Percentiles rank a stretch among this genome's conserved stretches.
These are phyloP conservation scores for Brachypalpus laphriformis DNA, from an alignment of 2,888 invertebrate species.

Conservation along the genomic window DNA sequence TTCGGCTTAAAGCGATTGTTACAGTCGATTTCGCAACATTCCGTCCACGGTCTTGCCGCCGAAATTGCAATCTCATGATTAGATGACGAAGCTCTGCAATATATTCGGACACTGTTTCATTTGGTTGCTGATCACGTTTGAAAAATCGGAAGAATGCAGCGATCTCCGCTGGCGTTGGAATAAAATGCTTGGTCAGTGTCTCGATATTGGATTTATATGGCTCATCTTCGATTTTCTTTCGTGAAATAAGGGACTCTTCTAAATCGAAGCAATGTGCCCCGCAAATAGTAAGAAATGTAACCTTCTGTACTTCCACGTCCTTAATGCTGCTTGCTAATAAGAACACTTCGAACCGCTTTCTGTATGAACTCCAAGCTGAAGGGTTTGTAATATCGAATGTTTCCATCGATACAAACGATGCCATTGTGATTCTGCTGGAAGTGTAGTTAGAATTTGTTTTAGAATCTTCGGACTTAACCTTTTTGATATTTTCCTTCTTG, in stretches of 20 bases:
- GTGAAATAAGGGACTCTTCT: constrained; percentile 4
- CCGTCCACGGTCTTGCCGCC: background rate
- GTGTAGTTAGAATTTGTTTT: background rate
- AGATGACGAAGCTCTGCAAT: background rate
- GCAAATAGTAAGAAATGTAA: constrained; percentile 15
- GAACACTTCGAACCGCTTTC: constrained; percentile 20
- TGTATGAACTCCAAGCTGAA: constrained; percentile 14
- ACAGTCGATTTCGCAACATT: background rate
- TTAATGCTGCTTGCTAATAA: constrained; percentile 6
- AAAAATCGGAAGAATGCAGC: constrained; percentile 16
- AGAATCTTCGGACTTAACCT: background rate
- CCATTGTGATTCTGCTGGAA: background rate
- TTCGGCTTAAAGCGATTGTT: background rate
- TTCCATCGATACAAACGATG: background rate
- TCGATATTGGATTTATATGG: background rate
- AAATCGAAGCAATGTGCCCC: constrained; percentile 16
- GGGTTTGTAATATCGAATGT: background rate
- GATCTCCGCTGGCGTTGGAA: constrained; percentile 5
- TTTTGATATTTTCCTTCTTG: background rate
- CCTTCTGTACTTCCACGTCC: background rate
- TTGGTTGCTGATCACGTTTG: background rate
- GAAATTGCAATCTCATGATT: background rate
- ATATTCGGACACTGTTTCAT: background rate
- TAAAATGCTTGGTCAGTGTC: background rate
- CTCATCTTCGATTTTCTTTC: background rate